Base-by-base conservation (phyloP, 2,888 invertebrate genomes). In the Eupithecia dodoneata region DNA sequence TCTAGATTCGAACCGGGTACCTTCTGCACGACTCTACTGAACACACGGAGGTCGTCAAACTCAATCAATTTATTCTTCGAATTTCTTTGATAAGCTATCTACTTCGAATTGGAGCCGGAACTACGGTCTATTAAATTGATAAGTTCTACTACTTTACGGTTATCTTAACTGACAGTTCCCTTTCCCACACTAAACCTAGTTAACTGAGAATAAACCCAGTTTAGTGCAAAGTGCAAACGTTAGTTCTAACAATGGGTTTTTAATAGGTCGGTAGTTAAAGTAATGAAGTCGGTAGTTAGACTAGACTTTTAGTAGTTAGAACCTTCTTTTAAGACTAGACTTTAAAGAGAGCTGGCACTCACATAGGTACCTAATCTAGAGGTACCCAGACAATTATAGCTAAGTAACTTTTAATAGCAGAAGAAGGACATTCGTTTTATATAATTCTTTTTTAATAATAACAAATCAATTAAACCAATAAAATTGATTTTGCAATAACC, bases 61-160 rank as follows among this genome's bases (percentile, higher is more conserved):
- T n/a, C 9, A n/a, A 44, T 69, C 3, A 70, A 70, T 70, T 70
- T 47, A 70, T 59, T 41, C 49, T 52, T 59, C 45, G 55, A 30
- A 59, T 66, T 52, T 72, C 67, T 69, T 52, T 72, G 72, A 76
- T 76, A 79, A 74, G 70, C 55, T 76, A 79, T 79, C 79, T 66
- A n/a, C 0, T 49, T 73, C 71, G 10, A 76, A 71, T 69, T 76
- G 74, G 49, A 75, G 65, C 76, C 79, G 79, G 76, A 79, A 75
- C 76, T 73, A 55, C 13, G 71, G 76, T 63, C 44, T 75, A 41
- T 76, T 79, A 76, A 76, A 49, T 75, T 63, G 47, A 73, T 76
- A 76, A 78, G 12, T 71, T 63, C 18, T 74, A 69, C 72, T 71
- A 63, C 49, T 73, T 76, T 76, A 76, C 73, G 67, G 74, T 78